phyloP scores from a whole-genome alignment of 2,797 vertebrate genomes.

The Hafferia zeledoni region DNA sequence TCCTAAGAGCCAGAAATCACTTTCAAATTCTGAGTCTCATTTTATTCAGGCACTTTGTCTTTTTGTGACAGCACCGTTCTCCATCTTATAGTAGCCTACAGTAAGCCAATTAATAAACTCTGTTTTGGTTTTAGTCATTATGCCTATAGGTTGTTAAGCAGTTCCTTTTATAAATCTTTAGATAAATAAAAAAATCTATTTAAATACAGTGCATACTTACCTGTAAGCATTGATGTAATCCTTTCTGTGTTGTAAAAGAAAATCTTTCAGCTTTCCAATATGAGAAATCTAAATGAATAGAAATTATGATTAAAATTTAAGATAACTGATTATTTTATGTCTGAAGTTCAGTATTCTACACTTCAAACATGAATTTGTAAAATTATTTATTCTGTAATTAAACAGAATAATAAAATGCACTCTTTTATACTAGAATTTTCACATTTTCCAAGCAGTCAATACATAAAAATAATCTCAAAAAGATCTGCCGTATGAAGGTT shows the following conservation, averaged over 20 bases:
- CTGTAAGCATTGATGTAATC: slow-evolving; percentile 95
- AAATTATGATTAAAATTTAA: slow-evolving; percentile 10
- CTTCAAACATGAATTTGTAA: not conserved
- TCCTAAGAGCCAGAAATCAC: not conserved
- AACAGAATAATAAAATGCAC: not conserved
- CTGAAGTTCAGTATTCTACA: not conserved
- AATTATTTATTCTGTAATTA: not conserved
- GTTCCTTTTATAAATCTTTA: not conserved
- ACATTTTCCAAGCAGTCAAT: not conserved
- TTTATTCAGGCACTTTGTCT: not conserved
- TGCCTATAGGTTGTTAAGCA: not conserved
- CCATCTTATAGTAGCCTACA: not conserved
- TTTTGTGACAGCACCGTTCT: not conserved
- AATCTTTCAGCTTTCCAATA: slow-evolving; percentile 96
- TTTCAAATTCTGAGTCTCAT: not conserved
- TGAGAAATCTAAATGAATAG: slow-evolving; percentile 86
- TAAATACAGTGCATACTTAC: slow-evolving; percentile 72
- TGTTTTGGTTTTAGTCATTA: not conserved
- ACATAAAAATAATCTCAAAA: not conserved
- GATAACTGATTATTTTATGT: not conserved
- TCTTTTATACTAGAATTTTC: not conserved
- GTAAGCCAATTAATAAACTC: not conserved
- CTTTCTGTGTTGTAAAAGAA: slow-evolving; percentile 94
- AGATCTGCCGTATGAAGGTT: not conserved
- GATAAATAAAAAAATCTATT: not conserved